Evolutionary conservation across 2,888 invertebrate species (phyloP), one percentile per base, ranked within the genome.

Genomic region (Nebria salina): DNA sequence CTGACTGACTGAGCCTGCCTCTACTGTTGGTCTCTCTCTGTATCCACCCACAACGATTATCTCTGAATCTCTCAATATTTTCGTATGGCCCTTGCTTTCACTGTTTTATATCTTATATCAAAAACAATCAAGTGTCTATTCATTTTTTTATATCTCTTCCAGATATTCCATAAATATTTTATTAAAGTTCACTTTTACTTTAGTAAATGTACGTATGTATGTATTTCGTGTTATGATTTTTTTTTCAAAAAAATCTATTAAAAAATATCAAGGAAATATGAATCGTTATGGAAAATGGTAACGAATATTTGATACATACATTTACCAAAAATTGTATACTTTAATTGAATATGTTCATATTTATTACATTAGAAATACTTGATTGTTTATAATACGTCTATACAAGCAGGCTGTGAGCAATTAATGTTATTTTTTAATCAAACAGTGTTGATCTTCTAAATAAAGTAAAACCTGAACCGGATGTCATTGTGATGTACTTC

Each of bases 1-100:
- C 65, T n/a, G 25, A 26, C 70, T 20, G 66, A 9, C 70, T 26
- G 42, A 26, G 66, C 68, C 68, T 76, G 26, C 25, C 13, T 66
- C 66, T 70, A 43, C 72, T 41, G 26, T 34, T 64, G 15, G 76
- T 82, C 68, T 82, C 77, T 83, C 75, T 84, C 68, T 81, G 77
- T 84, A 54, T 82, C 78, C 82, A 64, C 66, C 79, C 74, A 41
- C 77, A 42, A 79, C 42, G 34, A 34, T 34, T 4, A 34, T 34
- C 34, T 34, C 34, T 34, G 34, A 34, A 34, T 34, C 34, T 34
- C 34, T 34, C 34, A 34, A 65, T 43, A 79, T 8, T 26, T 43
- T 65, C 77, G 72, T 74, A 79, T 79, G 79, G 80, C 75, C 70
- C 34, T 34, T 9, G 80, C 80, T 80, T 80, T 75, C 75, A 73